Conservation (phyloP, 2,888 invertebrate species). For the Sipha maydis region DNA sequence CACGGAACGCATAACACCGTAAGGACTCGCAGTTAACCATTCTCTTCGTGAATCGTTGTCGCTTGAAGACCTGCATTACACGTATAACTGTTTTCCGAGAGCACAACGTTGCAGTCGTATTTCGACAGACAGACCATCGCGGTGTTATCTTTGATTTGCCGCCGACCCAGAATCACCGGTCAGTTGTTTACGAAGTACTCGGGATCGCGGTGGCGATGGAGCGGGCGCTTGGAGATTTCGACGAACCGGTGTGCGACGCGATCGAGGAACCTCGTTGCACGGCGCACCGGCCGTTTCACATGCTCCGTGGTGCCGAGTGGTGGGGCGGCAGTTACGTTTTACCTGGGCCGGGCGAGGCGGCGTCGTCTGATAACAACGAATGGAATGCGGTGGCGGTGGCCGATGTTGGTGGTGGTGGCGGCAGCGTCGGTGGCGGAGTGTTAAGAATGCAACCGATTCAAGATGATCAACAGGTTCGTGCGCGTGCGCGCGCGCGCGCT, state of each 20-base stretch:
- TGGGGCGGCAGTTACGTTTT: background rate
- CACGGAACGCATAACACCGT: too few relatives aligned
- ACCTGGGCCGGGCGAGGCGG: background rate
- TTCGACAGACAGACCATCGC: too few relatives aligned
- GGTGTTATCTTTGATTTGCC: too few relatives aligned
- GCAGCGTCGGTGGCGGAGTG: slow-evolving; percentile 3
- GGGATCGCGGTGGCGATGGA: too few relatives aligned
- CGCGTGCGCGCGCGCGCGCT: slow-evolving; percentile 39
- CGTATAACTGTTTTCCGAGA: background rate
- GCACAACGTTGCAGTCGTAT: background rate
- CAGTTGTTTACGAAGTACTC: too few relatives aligned
- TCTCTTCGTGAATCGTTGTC: too few relatives aligned
- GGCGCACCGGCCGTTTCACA: background rate
- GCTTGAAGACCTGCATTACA: too few relatives aligned
- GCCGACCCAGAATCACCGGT: too few relatives aligned
- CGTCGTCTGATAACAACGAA: slow-evolving; percentile 23
- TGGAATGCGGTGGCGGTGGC: slow-evolving; percentile 36
- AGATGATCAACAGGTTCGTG: slow-evolving; percentile 55
- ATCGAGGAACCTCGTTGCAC: slow-evolving; percentile 35
- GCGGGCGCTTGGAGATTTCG: background rate
- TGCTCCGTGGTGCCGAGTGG: slow-evolving; percentile 12
- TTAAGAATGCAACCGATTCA: slow-evolving; percentile 62
- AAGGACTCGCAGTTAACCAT: too few relatives aligned
- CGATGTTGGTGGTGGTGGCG: background rate
- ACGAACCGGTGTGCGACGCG: slow-evolving; percentile 4